Conservation (phyloP, 2,113 vertebrate genomes). For the Pelvicachromis taeniatus region DNA sequence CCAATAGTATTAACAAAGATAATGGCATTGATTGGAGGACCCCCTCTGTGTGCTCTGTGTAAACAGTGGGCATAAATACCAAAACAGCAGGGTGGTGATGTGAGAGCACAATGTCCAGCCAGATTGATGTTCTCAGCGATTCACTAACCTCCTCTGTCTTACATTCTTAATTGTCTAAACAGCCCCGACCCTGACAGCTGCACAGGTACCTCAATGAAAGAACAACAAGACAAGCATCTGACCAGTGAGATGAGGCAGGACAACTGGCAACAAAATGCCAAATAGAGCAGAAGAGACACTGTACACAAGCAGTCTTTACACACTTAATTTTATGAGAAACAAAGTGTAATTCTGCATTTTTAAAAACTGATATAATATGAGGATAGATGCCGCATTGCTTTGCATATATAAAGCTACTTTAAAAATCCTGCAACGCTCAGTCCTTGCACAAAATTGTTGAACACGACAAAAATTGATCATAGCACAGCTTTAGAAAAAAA, state of each 20-base stretch:
- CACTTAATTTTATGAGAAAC: not conserved
- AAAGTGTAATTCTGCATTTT: not conserved
- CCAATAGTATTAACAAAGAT: constrained; percentile 51
- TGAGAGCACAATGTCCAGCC: constrained; percentile 47
- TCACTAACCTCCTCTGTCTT: constrained; percentile 40
- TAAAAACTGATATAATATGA: not conserved
- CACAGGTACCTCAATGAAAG: constrained; percentile 57
- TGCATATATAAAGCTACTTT: not conserved
- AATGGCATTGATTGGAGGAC: constrained; percentile 72
- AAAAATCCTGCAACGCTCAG: not conserved
- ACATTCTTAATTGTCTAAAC: constrained; percentile 67
- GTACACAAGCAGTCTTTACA: not conserved
- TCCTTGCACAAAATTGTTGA: not conserved
- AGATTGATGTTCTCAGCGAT: constrained; percentile 65
- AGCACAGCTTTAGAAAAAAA: not conserved
- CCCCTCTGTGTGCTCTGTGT: constrained; percentile 70
- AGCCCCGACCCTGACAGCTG: constrained; percentile 62
- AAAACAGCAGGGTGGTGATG: constrained; percentile 76
- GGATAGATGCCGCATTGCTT: not conserved
- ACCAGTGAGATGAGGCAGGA: not conserved
- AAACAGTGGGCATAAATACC: constrained; percentile 75
- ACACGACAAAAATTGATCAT: not conserved
- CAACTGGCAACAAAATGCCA: constrained; percentile 11
- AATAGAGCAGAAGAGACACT: not conserved
- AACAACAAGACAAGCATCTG: constrained; percentile 22